Evolutionary conservation across 2,888 invertebrate species (phyloP).

Genomic region (Abrostola tripartita): DNA sequence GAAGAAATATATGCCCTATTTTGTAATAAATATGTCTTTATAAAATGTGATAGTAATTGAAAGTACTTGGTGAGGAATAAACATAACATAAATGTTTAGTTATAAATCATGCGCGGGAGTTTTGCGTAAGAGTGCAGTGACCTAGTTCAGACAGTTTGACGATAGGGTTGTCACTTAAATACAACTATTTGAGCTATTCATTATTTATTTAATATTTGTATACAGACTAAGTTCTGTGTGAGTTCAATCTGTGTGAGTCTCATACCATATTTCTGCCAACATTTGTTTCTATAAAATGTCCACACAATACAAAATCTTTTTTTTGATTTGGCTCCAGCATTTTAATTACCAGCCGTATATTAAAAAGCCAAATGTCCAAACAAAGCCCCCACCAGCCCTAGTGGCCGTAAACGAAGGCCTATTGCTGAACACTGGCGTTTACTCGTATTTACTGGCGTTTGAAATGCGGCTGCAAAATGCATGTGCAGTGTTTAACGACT

Average conservation of each 20-base stretch:
- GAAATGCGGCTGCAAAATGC: slow-evolving; percentile 22
- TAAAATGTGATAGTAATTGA: slow-evolving; percentile 16
- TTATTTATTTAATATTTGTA: background rate
- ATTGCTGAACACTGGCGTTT: slow-evolving; percentile 11
- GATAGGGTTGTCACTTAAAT: slow-evolving; percentile 41
- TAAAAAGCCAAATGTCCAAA: background rate
- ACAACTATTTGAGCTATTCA: slow-evolving; percentile 7
- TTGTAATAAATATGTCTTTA: slow-evolving; percentile 18
- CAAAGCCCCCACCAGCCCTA: slow-evolving; percentile 26
- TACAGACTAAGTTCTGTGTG: too few species aligned
- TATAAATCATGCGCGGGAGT: slow-evolving; percentile 47
- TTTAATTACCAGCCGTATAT: background rate
- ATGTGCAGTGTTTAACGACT: slow-evolving; percentile 26
- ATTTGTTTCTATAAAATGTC: background rate
- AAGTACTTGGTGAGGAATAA: slow-evolving; percentile 44
- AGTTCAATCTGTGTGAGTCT: too few species aligned
- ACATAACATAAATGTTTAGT: slow-evolving; percentile 42
- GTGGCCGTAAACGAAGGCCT: slow-evolving; percentile 28
- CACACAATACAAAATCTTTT: background rate
- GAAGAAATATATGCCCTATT: background rate
- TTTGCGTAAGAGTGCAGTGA: slow-evolving; percentile 50
- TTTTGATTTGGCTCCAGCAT: background rate
- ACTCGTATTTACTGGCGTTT: background rate
- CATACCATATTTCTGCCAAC: background rate
- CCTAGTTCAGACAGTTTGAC: slow-evolving; percentile 33